Base-by-base conservation (phyloP, 2,113 vertebrate genomes). In the Calyptomena viridis region DNA sequence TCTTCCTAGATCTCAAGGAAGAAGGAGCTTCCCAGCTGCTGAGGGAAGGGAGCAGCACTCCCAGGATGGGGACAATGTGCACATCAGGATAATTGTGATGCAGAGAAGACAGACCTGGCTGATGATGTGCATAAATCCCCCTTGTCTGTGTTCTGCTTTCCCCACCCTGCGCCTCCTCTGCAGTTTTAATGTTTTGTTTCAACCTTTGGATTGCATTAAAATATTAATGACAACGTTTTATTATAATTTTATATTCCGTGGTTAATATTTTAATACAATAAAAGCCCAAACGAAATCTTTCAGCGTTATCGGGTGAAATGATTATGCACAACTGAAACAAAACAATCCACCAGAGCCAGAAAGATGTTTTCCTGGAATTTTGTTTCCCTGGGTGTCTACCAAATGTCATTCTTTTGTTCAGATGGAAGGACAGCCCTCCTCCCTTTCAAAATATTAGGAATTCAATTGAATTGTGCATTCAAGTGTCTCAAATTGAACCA, bases 211-310 rank as follows among this genome's bases (percentile, higher is more conserved):
- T 90, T 60, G 80, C 9, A 31, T 52, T 93, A 42, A 93, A 96
- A 94, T 90, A 94, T 93, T 93, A 63, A 96, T 95, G 93, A 76
- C 31, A 47, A 52, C 6, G 9, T 92, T 94, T 96, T 89, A 95
- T 96, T 95, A 49, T 89, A 42, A 92, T 97, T 90, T 94, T 39
- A 90, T 88, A 78, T 42, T 67, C 89, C 2, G 1, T 37, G 35
- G 63, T 95, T 93, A 95, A 93, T 96, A 96, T 96, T 94, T 95
- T 81, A 96, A 96, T 84, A 81, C 83, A 84, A 87, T 93, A 87
- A 89, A 87, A 90, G 55, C 93, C 84, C 93, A 92, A 60, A 84
- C 89, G 79, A 92, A 94, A 93, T 93, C 73, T 81, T 72, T 75
- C 60, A 47, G 10, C 1, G 0, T 84, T 84, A 35, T 67, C 3